Evolutionary conservation across 2,888 invertebrate species (phyloP), one percentile per base, ranked within the genome.

Genomic region (Cataglyphis cursor): DNA sequence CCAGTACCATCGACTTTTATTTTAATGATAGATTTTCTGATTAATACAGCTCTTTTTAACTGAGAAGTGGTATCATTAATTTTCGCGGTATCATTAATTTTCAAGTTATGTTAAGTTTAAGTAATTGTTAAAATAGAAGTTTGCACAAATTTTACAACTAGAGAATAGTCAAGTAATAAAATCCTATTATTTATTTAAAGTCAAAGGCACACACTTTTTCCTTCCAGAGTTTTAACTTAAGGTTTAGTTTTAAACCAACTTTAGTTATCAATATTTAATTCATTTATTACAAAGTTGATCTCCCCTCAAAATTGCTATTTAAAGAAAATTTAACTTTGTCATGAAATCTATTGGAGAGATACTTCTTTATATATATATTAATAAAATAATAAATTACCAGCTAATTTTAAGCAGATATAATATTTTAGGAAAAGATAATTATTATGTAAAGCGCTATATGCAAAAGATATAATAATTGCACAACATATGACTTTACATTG

Each of bases 71-170:
- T 35, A 10, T 12, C 38, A 75, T 64, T 51, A 75, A 64, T 64
- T 75, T 75, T 48, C 21, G 3, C 35, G 35, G 6, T 35, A 10
- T 12, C 38, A 75, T 64, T 51, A 75, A 64, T 64, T 75, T 75
- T 48, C 21, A 3, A 51, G 24, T 75, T 64, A 51, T 35, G 15
- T 41, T 24, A 48, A 62, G 35, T 38, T 41, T 24, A 48, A 62
- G 35, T 38, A 38, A 65, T 65, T 65, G 10, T 28, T 54, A 65
- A 57, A 21, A 3, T 31, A 44, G 18, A 9, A 12, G 24, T 62
- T 35, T 38, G 3, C 28, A 15, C n/a, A 28, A 65, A 38, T 9
- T 54, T 38, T 12, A 24, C 6, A 1, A 18, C 15, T 48, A 1
- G 6, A 38, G 38, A 54, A 31, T 21, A 18, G n/a, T 64, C 21